Evolutionary conservation across 2,888 invertebrate species (phyloP).

Genomic region (Steinernema scapterisci): DNA sequence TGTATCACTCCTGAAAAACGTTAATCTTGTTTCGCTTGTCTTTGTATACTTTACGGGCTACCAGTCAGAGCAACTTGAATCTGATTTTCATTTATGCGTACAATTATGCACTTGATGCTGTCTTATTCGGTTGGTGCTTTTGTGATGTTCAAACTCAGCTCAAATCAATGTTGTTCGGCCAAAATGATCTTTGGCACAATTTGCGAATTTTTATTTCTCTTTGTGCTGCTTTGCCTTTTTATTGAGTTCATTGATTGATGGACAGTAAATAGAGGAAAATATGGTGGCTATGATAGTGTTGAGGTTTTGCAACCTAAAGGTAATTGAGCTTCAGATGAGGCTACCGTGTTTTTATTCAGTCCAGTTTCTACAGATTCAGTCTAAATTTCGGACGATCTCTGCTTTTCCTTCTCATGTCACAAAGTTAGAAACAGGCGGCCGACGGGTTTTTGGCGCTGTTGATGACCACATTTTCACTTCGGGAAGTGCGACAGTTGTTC

Average conservation of each 20-base stretch:
- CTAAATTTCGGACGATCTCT: too few relatives aligned
- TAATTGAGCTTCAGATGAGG: too few relatives aligned
- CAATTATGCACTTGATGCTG: background rate
- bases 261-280: too few relatives aligned
- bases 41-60: conserved; percentile 7
- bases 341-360: too few relatives aligned
- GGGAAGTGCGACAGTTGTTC: too few relatives aligned
- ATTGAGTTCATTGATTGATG: background rate
- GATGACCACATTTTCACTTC: too few relatives aligned
- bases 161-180: background rate
- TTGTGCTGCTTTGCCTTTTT: background rate
- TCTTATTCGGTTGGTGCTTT: background rate
- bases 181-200: conserved; percentile 4
- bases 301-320: too few relatives aligned
- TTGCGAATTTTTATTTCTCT: background rate
- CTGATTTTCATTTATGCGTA: background rate
- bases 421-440: too few relatives aligned
- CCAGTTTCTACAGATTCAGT: too few relatives aligned
- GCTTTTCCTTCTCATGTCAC: too few relatives aligned
- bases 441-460: too few relatives aligned
- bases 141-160: background rate
- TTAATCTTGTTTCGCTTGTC: background rate
- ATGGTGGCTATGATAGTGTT: too few relatives aligned
- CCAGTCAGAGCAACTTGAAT: conserved; percentile 3
- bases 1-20: background rate